Evolutionary conservation across 2,113 vertebrate species (phyloP).

Genomic region (Oreotrochilus melanogaster): DNA sequence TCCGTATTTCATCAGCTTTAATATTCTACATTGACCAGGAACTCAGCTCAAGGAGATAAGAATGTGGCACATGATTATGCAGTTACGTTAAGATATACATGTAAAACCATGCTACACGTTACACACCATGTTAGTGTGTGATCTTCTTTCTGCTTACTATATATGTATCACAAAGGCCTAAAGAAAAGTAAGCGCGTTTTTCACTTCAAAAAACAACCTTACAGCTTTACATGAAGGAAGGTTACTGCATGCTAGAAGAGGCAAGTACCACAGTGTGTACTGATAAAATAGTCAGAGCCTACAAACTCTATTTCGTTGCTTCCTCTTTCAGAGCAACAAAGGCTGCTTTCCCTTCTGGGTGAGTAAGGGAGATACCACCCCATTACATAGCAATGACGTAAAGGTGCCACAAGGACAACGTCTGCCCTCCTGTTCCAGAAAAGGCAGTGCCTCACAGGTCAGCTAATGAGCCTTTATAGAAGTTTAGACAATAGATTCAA

Average conservation of each 20-base stretch:
- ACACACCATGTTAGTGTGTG: not conserved
- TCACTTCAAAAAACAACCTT: not conserved
- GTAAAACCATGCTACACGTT: not conserved
- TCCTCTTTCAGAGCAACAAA: not conserved
- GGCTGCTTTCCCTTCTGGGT: no score
- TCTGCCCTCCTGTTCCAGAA: not conserved
- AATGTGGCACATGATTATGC: not conserved
- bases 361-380: not conserved
- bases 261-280: no score
- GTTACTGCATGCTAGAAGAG: not conserved
- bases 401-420: not conserved
- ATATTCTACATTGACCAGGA: not conserved
- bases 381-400: not conserved
- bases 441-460: accelerated
- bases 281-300: not conserved
- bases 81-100: not conserved
- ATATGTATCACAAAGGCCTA: not conserved
- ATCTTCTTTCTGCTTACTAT: not conserved
- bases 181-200: not conserved
- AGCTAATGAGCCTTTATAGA: not conserved
- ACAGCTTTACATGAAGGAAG: not conserved
- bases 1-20: not conserved
- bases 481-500: no score
- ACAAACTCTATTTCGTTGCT: not conserved
- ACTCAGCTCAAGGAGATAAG: not conserved